Conservation (phyloP, 2,888 invertebrate genomes). For the Diloba caeruleocephala region DNA sequence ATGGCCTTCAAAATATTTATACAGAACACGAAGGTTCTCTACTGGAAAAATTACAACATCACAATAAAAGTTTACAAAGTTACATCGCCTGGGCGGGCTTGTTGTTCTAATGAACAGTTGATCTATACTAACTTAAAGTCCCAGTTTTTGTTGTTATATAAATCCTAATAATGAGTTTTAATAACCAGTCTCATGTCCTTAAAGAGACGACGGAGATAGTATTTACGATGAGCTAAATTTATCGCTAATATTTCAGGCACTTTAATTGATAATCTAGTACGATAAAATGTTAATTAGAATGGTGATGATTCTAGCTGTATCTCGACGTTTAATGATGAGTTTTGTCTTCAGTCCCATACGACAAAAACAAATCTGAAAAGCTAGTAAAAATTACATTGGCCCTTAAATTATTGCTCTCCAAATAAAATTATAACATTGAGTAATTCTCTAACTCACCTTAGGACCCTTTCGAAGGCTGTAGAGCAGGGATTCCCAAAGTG, state of each 20-base stretch:
- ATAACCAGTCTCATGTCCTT: conserved; percentile 30
- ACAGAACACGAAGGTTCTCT: neutral
- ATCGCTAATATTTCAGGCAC: conserved; percentile 7
- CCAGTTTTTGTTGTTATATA: conserved; percentile 11
- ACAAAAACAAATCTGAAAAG: no score
- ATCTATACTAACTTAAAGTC: conserved; percentile 9
- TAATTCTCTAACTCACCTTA: no score
- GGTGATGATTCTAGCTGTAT: neutral
- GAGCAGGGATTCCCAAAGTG: no score
- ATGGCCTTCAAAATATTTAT: neutral
- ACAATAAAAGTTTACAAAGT: neutral
- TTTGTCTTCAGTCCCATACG: no score
- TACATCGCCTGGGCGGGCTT: neutral
- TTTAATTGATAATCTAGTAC: neutral
- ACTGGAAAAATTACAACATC: neutral
- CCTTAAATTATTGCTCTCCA: no score
- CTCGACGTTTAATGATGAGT: neutral
- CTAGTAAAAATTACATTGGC: no score
- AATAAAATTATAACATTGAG: no score
- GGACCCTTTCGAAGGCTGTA: no score
- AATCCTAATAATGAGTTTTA: conserved; percentile 38
- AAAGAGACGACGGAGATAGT: conserved; percentile 14
- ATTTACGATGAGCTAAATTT: conserved; percentile 15
- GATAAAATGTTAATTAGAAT: no score
- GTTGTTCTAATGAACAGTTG: conserved; percentile 30